Base-by-base conservation (phyloP, 2,113 vertebrate species). In the Oryctolagus cuniculus region DNA sequence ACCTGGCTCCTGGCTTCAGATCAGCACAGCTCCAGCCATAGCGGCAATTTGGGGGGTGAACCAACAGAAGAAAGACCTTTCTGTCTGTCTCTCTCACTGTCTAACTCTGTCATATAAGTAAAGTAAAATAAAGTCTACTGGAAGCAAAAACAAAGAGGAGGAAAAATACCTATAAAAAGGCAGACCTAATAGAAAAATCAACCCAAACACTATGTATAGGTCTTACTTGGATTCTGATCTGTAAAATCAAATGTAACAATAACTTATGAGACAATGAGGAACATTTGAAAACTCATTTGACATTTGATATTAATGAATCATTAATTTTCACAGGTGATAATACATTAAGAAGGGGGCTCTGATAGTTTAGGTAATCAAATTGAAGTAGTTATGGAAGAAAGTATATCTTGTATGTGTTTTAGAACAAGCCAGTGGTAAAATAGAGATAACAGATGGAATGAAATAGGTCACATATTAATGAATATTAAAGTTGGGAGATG, bases 91-190 rank as follows among this genome's bases (percentile, higher is more conserved):
- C 44, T 44, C 44, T 44, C 44, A 44, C 44, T 44, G 44, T 44
- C 44, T 44, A 44, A 44, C 7, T 44, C 44, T 44, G 44, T 44
- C 44, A 44, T 44, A 44, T 44, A 44, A 44, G 44, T 44, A 44
- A 44, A 44, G 7, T 44, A 44, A 44, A 44, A 44, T 44, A 44
- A 44, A 44, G 44, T 44, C 44, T 44, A 44, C 44, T 44, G 44
- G 34, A 90, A 27, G 16, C 5, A 85, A 90, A 95, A 92, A 90
- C 64, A 90, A 95, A 87, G 27, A n/a, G 19, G 49, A 89, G 22
- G 53, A 90, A 87, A 29, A 77, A 11, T 67, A 77, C 4, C 21
- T 22, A 70, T 69, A 86, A 63, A 94, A 82, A n/a, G 38, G 63
- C 10, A 79, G 12, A 93, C 17, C 67, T 84, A 36, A 79, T n/a